Conservation (phyloP, 2,888 invertebrate species). For the Polyommatus iphigenia region DNA sequence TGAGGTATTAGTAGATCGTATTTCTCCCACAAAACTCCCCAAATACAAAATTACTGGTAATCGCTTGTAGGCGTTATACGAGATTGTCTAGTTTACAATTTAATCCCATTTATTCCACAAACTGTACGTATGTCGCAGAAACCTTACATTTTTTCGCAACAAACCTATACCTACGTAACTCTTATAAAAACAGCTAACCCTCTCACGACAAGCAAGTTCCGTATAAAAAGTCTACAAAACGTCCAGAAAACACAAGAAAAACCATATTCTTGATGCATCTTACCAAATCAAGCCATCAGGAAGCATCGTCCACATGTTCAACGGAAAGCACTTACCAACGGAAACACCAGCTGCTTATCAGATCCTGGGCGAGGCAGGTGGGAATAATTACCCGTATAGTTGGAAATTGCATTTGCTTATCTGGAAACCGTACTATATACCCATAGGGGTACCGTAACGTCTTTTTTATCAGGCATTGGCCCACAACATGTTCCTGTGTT, state of each 20-base stretch:
- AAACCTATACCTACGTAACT: too few species aligned
- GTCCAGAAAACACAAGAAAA: background rate
- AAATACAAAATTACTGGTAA: too few species aligned
- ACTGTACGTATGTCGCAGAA: too few species aligned
- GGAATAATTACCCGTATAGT: conserved; percentile 17
- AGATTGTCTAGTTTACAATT: too few species aligned
- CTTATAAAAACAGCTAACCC: too few species aligned
- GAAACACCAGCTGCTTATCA: conserved; percentile 17
- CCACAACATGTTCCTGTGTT: background rate
- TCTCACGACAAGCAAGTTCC: too few species aligned
- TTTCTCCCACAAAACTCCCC: too few species aligned
- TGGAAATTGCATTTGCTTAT: conserved; percentile 16
- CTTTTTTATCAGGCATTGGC: background rate
- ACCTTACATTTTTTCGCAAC: too few species aligned
- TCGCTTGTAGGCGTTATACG: too few species aligned
- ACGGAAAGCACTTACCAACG: conserved; percentile 2
- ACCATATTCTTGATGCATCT: background rate
- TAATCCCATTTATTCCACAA: too few species aligned
- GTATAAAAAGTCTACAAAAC: background rate
- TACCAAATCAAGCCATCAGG: background rate
- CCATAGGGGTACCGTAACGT: background rate
- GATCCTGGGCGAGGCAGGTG: background rate
- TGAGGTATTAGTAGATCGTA: too few species aligned
- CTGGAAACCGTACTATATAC: background rate
- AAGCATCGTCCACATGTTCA: background rate